A percentile compares a stretch with the other conserved stretches of the same genome.
phyloP scores from a whole-genome alignment of 2,797 vertebrate species.

The Chelidonichthys spinosus region DNA sequence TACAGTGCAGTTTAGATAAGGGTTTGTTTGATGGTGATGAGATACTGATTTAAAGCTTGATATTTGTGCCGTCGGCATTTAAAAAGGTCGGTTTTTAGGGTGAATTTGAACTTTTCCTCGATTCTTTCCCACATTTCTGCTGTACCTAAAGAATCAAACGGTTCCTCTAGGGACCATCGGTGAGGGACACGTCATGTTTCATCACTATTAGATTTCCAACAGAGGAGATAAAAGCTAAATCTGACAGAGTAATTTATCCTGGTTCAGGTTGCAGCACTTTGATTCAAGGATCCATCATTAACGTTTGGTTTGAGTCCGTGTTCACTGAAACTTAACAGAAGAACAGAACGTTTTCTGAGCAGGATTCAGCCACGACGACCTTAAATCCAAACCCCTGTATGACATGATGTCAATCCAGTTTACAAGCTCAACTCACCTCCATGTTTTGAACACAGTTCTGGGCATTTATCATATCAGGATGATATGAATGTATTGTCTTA shows the following conservation, averaged over 20 bases:
- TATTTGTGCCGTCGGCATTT: not conserved
- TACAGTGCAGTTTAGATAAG: not conserved
- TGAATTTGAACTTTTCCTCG: not conserved
- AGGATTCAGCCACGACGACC: constrained; percentile 8
- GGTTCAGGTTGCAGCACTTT: not conserved
- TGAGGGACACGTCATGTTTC: not conserved
- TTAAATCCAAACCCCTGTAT: not conserved
- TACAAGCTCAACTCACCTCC: not conserved
- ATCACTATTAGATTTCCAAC: not conserved
- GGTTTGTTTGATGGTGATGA: not conserved
- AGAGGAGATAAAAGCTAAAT: not conserved
- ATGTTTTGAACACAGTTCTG: not conserved
- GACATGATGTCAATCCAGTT: not conserved
- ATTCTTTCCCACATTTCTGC: not conserved
- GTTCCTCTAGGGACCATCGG: no score
- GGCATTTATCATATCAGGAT: not conserved
- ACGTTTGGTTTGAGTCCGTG: not conserved
- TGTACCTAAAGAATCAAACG: not conserved
- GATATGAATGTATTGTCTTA: not conserved
- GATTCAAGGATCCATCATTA: not conserved
- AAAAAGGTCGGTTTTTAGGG: not conserved
- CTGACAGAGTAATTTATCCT: not conserved
- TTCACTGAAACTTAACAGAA: not conserved
- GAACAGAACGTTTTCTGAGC: not conserved
- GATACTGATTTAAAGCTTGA: not conserved